Percentiles rank a stretch among this genome's conserved stretches.
These are phyloP conservation scores for Acanthurus leucopareius DNA, from an alignment of 2,797 vertebrate genomes.

Conservation along the genomic window DNA sequence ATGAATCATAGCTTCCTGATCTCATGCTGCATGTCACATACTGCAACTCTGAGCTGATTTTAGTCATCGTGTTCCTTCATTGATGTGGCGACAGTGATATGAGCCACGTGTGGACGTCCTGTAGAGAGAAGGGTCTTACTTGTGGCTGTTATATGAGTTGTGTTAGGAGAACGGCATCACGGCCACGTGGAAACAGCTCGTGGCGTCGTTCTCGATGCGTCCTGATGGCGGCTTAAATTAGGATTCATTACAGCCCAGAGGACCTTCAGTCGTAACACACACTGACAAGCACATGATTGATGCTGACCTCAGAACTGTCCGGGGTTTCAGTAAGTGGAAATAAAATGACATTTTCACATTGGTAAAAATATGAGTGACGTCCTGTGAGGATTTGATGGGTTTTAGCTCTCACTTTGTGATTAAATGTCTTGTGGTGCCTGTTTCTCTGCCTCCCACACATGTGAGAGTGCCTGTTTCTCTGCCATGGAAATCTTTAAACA, in stretches of 20 bases:
- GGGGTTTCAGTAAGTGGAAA: constrained; percentile 23
- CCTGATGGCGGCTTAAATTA: constrained; percentile 54
- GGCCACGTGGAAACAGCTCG: constrained; percentile 27
- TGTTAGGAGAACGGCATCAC: constrained; percentile 15
- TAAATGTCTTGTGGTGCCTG: constrained; percentile 29
- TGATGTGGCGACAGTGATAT: background rate
- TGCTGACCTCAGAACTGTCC: constrained; percentile 51
- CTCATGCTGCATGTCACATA: constrained; percentile 4
- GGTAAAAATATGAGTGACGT: constrained; percentile 48
- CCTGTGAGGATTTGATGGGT: constrained; percentile 51
- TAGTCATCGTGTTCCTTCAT: background rate
- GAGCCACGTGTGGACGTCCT: constrained; percentile 31
- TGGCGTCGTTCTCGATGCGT: constrained; percentile 36
- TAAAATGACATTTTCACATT: constrained; percentile 23
- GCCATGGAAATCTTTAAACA: background rate
- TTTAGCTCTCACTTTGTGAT: constrained; percentile 55
- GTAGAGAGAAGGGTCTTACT: constrained; percentile 3
- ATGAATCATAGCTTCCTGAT: background rate
- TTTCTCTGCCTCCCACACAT: constrained; percentile 34
- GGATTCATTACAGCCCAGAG: constrained; percentile 56
- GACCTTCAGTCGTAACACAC: constrained; percentile 20
- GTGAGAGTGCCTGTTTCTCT: background rate
- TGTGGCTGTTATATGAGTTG: constrained; percentile 6
- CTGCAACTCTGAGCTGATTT: background rate
- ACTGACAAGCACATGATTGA: constrained; percentile 62